These are phyloP conservation scores for Tapirus indicus DNA, from an alignment of 2,797 vertebrate species.

Conservation along the genomic window DNA sequence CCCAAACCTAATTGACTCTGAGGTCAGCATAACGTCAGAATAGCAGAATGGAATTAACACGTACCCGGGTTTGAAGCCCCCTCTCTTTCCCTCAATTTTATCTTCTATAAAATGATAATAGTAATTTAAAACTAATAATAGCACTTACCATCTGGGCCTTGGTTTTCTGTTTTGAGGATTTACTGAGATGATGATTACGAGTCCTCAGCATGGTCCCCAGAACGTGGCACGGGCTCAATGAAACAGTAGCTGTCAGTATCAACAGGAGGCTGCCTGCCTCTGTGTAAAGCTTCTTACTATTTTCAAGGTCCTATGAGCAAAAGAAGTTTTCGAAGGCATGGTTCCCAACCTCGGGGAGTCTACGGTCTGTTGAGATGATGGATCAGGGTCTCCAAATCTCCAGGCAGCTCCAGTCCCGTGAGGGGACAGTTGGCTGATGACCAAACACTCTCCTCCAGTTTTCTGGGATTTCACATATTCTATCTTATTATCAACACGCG, in stretches of 20 bases:
- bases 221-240: neutral
- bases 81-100: neutral
- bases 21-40: neutral
- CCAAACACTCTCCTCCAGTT: neutral
- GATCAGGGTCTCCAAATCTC: neutral
- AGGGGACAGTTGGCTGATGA: neutral
- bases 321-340: neutral
- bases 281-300: neutral
- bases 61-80: neutral
- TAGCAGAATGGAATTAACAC: neutral
- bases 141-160: neutral
- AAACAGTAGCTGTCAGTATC: neutral
- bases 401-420: neutral
- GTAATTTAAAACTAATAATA: neutral
- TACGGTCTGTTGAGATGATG: neutral
- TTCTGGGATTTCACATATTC: neutral
- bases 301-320: neutral
- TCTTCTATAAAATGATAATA: neutral
- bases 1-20: no score
- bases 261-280: neutral
- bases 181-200: neutral
- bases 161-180: neutral
- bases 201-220: neutral
- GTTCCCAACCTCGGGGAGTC: neutral
- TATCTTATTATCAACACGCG: neutral